A percentile compares a stretch with the other conserved stretches of the same genome.
phyloP scores from a whole-genome alignment of 2,888 invertebrate genomes.

The Alitta virens region DNA sequence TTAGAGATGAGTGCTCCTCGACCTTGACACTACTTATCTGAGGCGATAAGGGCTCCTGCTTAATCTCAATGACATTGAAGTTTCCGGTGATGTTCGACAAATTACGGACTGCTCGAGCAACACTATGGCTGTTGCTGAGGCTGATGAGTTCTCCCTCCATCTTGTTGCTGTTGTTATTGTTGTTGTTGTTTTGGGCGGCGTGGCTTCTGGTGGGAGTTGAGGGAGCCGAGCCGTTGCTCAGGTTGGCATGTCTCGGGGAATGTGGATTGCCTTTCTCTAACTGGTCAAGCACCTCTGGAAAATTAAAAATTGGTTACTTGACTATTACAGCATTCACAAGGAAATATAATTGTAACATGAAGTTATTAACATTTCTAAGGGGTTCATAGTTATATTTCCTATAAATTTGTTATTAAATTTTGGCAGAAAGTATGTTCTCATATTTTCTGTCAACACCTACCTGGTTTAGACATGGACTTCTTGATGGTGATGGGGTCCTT shows the following conservation, averaged over 20 bases:
- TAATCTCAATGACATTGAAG: slow-evolving; percentile 14
- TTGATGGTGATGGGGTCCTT: slow-evolving; percentile 91
- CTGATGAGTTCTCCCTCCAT: slow-evolving; percentile 5
- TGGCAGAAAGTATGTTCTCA: too few species aligned
- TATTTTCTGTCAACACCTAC: too few species aligned
- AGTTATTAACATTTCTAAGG: too few species aligned
- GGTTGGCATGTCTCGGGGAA: not conserved
- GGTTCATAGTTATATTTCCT: too few species aligned
- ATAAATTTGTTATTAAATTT: too few species aligned
- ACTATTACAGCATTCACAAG: too few species aligned
- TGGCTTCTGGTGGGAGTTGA: not conserved
- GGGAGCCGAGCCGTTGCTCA: not conserved
- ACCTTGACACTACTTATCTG: not conserved
- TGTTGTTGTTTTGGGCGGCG: slow-evolving; percentile 20
- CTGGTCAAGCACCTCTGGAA: slow-evolving; percentile 46
- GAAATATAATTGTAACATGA: too few species aligned
- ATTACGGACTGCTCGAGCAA: not conserved
- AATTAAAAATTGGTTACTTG: too few species aligned
- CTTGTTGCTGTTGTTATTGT: slow-evolving; percentile 15
- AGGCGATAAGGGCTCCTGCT: not conserved
- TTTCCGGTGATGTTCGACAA: slow-evolving; percentile 6
- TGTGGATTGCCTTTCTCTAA: slow-evolving; percentile 47
- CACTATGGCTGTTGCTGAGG: not conserved
- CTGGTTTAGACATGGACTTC: slow-evolving; percentile 91
- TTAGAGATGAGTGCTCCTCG: not conserved